Conservation (phyloP, 2,888 invertebrate species). For the Drosophila kambysellisi region DNA sequence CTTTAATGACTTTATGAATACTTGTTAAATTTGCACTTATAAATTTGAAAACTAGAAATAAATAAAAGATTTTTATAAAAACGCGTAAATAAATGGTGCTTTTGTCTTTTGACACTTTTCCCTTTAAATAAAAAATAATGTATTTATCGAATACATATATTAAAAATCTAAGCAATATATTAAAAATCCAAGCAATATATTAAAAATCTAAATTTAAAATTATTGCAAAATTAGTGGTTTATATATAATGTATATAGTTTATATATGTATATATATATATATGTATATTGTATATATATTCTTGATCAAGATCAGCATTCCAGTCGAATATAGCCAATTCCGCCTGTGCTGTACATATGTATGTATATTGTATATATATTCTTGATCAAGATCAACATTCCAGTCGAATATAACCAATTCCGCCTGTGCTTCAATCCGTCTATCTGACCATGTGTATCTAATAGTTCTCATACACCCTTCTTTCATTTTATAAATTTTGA, state of each 20-base stretch:
- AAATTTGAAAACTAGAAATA: not conserved
- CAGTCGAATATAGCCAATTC: no score
- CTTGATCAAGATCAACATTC: not conserved
- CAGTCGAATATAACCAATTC: not conserved
- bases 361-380: not conserved
- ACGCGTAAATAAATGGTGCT: fast-evolving
- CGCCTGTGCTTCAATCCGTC: not conserved
- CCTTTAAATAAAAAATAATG: not conserved
- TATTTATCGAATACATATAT: no score
- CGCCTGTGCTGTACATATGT: no score
- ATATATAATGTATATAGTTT: no score
- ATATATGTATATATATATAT: no score
- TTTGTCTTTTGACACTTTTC: not conserved
- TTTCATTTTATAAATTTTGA: not conserved
- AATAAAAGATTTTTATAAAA: not conserved
- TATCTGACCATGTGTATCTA: not conserved
- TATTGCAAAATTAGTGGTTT: not conserved
- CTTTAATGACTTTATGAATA: not conserved
- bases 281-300: no score
- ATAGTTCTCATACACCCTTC: not conserved
- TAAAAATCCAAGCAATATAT: not conserved
- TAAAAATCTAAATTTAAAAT: not conserved
- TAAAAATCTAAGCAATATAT: not conserved
- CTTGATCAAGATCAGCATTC: no score
- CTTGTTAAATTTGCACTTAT: no score